These are phyloP conservation scores for Falco biarmicus DNA, from an alignment of 2,797 vertebrate genomes.

Conservation along the genomic window DNA sequence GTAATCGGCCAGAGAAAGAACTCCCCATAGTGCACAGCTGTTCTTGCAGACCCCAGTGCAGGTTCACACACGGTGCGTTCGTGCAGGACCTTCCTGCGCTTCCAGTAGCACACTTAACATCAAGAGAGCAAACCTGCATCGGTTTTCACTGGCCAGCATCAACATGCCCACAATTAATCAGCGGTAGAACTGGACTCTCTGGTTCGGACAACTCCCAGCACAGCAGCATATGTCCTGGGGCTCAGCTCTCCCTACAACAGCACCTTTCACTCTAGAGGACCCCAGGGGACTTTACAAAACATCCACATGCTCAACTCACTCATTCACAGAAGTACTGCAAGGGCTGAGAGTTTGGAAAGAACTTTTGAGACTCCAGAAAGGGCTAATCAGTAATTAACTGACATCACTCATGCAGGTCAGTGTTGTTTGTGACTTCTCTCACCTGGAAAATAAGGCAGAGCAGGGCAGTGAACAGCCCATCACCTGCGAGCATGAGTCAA, in stretches of 20 bases:
- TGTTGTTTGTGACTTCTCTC: slow-evolving; percentile 69
- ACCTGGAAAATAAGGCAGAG: slow-evolving; percentile 75
- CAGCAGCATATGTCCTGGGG: slow-evolving; percentile 53
- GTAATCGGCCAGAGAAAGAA: background rate
- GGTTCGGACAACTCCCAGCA: slow-evolving; percentile 70
- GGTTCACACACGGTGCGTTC: background rate
- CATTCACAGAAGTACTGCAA: slow-evolving; percentile 68
- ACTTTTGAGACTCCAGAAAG: slow-evolving; percentile 70
- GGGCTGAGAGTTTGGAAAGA: slow-evolving; percentile 70
- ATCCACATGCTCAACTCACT: slow-evolving; percentile 69
- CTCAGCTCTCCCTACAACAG: slow-evolving; percentile 59
- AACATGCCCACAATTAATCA: slow-evolving; percentile 53
- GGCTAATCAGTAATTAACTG: slow-evolving; percentile 71
- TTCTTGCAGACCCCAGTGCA: background rate
- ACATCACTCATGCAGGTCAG: slow-evolving; percentile 69
- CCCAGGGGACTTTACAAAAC: slow-evolving; percentile 65
- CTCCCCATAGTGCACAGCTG: slow-evolving; percentile 7
- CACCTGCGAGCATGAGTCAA: slow-evolving; percentile 63
- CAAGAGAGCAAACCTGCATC: slow-evolving; percentile 57
- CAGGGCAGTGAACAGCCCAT: slow-evolving; percentile 71
- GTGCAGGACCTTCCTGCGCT: slow-evolving; percentile 49
- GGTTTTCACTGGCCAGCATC: slow-evolving; percentile 42
- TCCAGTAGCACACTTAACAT: slow-evolving; percentile 38
- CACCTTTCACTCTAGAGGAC: slow-evolving; percentile 57
- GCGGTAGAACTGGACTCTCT: slow-evolving; percentile 61